These are phyloP conservation scores for Thera britannica DNA, from an alignment of 2,888 invertebrate genomes.

Conservation along the genomic window DNA sequence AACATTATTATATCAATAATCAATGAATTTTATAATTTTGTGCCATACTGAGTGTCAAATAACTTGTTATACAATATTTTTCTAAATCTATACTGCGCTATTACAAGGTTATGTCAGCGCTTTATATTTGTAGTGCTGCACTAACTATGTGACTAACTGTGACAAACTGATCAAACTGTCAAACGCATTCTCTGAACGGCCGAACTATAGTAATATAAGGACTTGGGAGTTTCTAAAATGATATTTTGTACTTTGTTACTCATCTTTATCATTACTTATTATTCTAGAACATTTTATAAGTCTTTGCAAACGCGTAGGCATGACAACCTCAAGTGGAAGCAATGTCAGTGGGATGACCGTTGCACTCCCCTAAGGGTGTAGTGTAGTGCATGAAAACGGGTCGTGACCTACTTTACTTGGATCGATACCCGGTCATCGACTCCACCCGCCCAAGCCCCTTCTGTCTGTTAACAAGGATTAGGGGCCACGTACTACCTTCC, in stretches of 20 bases:
- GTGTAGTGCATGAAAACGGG: slow-evolving; percentile 81
- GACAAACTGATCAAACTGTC: too few relatives aligned
- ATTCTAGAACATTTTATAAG: not conserved
- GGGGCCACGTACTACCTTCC: slow-evolving; percentile 25
- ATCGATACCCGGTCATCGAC: slow-evolving; percentile 85
- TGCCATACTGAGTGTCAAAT: too few relatives aligned
- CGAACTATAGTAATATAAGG: not conserved
- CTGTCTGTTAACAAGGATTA: slow-evolving; percentile 50
- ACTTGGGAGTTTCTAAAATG: slow-evolving; percentile 9
- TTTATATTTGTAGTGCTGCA: too few relatives aligned
- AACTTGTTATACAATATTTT: too few relatives aligned
- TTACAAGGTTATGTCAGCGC: too few relatives aligned
- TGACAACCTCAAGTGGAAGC: slow-evolving; percentile 28
- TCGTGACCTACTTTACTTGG: slow-evolving; percentile 79
- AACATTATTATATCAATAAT: too few relatives aligned
- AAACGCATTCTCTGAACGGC: not conserved
- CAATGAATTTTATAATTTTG: too few relatives aligned
- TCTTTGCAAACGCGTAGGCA: not conserved
- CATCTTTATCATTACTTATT: not conserved
- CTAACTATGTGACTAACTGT: too few relatives aligned
- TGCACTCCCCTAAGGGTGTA: slow-evolving; percentile 65
- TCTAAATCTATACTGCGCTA: too few relatives aligned
- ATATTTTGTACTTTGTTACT: slow-evolving; percentile 20
- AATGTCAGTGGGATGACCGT: slow-evolving; percentile 49
- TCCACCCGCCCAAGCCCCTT: slow-evolving; percentile 62